phyloP scores from a whole-genome alignment of 2,113 vertebrate species.

The Tretioscincus oriximinensis region DNA sequence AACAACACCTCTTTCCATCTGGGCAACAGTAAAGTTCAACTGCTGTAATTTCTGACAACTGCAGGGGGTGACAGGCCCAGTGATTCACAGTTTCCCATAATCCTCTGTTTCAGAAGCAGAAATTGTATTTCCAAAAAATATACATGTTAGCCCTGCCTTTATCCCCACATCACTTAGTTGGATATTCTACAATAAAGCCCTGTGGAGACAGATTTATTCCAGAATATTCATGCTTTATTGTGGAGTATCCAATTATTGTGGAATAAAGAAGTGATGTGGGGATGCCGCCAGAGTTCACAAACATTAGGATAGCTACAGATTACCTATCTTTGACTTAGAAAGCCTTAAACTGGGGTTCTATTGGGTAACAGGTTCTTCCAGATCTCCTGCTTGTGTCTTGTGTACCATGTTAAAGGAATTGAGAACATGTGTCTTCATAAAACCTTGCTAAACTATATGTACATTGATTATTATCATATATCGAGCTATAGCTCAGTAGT shows the following conservation, averaged over 20 bases:
- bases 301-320: not conserved
- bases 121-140: slow-evolving; percentile 1
- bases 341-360: no score
- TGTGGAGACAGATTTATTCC: no score
- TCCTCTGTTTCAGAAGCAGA: slow-evolving; percentile 26
- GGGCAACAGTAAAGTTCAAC: not conserved
- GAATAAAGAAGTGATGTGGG: no score
- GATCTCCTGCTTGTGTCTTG: not conserved
- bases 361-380: not conserved
- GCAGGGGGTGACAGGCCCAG: not conserved
- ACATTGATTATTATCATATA: not conserved
- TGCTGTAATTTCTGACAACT: not conserved
- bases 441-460: not conserved
- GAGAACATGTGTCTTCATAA: not conserved
- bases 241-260: no score
- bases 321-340: no score
- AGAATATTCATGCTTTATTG: no score
- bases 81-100: slow-evolving; percentile 36
- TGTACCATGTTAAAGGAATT: not conserved
- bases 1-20: not conserved
- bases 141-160: not conserved
- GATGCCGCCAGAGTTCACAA: not conserved
- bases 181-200: no score
- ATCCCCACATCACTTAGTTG: not conserved
- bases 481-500: not conserved